Conservation (phyloP, 2,888 invertebrate species). For the Drosophila mettleri region DNA sequence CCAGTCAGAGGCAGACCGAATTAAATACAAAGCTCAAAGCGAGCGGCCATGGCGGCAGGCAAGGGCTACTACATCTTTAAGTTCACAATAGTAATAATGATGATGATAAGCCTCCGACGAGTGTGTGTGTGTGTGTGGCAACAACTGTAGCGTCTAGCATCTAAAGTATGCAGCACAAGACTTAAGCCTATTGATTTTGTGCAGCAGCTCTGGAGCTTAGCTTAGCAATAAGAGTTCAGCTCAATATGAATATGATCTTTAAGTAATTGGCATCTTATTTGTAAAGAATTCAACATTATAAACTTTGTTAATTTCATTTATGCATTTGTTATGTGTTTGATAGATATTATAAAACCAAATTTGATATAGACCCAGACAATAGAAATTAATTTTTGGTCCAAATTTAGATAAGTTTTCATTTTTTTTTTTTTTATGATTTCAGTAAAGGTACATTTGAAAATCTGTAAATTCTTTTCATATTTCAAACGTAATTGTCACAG, state of each 20-base stretch:
- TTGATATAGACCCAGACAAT: background rate
- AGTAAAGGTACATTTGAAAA: background rate
- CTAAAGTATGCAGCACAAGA: background rate
- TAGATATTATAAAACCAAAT: background rate
- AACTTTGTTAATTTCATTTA: too few species aligned
- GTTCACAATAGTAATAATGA: conserved; percentile 30
- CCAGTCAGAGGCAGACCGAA: background rate
- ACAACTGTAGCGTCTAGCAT: conserved; percentile 23
- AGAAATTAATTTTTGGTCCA: background rate
- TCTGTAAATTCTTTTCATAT: too few species aligned
- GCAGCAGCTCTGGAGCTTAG: background rate
- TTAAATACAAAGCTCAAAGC: conserved; percentile 1
- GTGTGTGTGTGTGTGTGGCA: conserved; percentile 10
- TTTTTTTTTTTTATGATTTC: too few species aligned
- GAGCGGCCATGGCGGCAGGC: background rate
- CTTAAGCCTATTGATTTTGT: conserved; percentile 39
- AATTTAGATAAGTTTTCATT: background rate
- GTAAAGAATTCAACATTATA: too few species aligned
- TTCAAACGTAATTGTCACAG: too few species aligned
- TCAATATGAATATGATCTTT: background rate
- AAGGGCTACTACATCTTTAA: conserved; percentile 26
- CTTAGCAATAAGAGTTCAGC: background rate
- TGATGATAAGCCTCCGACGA: background rate
- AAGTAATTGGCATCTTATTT: background rate
- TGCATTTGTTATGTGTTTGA: background rate